Conservation (phyloP, 1,140 invertebrate species). For the Eriocheir sinensis region DNA sequence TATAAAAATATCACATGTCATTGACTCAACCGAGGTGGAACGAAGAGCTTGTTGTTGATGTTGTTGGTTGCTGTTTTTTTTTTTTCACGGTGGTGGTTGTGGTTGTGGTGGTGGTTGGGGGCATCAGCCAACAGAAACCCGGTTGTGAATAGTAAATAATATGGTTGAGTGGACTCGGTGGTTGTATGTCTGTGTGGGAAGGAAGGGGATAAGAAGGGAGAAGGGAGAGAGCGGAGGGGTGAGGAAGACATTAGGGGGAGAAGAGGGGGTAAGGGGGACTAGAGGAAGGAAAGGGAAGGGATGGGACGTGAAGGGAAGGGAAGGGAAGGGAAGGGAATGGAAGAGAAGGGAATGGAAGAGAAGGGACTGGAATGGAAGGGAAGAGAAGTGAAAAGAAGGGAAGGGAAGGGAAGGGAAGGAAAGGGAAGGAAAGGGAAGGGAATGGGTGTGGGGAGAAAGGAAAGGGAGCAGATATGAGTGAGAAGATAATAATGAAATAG, state of each 20-base stretch:
- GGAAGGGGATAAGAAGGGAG: not conserved
- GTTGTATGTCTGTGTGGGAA: not conserved
- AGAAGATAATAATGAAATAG: no score
- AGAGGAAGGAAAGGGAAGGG: not conserved
- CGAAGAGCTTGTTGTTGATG: not conserved
- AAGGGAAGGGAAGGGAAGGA: not conserved
- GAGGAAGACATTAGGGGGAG: not conserved
- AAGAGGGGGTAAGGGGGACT: not conserved
- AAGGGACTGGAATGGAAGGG: not conserved
- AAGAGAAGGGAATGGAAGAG: not conserved
- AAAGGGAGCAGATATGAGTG: no score
- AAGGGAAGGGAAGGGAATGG: not conserved
- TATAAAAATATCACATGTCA: slow-evolving; percentile 74
- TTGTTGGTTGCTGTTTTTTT: not conserved
- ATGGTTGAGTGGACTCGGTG: not conserved
- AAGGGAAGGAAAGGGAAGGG: not conserved
- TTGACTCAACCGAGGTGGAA: slow-evolving; percentile 58
- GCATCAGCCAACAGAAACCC: not conserved
- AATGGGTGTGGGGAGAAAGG: not conserved
- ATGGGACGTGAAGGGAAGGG: not conserved
- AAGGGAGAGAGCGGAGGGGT: not conserved
- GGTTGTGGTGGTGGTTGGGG: not conserved
- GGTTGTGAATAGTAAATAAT: not conserved
- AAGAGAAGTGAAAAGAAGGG: not conserved
- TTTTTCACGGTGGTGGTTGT: no score